Evolutionary conservation across 2,113 vertebrate genomes (phyloP).

Genomic region (Hydropotes inermis): DNA sequence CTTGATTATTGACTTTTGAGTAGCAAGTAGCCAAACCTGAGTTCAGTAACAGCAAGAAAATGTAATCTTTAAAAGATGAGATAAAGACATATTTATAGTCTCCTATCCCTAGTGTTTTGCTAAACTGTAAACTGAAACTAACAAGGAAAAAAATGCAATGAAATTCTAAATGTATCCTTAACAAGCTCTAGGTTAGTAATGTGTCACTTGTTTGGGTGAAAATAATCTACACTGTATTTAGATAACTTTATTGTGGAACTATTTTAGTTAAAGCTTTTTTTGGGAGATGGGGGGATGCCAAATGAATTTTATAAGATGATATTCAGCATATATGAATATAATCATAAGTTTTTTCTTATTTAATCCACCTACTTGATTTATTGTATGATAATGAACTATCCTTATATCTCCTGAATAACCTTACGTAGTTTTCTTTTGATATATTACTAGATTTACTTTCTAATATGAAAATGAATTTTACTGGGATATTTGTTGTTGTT

Average conservation of each 20-base stretch:
- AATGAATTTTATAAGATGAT: background rate
- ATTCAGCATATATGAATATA: background rate
- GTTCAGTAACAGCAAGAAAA: background rate
- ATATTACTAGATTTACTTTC: background rate
- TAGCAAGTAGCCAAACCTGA: background rate
- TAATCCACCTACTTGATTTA: background rate
- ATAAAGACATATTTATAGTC: background rate
- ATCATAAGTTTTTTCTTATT: background rate
- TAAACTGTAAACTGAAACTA: background rate
- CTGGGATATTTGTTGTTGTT: background rate
- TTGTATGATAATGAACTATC: background rate
- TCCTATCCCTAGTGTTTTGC: background rate
- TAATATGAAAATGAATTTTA: background rate
- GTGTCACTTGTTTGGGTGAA: background rate
- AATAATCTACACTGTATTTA: background rate
- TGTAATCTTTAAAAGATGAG: background rate
- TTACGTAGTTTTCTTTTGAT: background rate
- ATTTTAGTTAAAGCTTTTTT: background rate
- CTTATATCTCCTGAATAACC: background rate
- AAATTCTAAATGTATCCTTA: background rate
- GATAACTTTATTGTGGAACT: background rate
- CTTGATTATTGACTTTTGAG: background rate
- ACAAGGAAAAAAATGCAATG: background rate
- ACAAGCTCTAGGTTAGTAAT: background rate
- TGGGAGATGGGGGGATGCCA: background rate